Evolutionary conservation across 2,797 vertebrate species (phyloP).

Genomic region (Synanceia verrucosa): DNA sequence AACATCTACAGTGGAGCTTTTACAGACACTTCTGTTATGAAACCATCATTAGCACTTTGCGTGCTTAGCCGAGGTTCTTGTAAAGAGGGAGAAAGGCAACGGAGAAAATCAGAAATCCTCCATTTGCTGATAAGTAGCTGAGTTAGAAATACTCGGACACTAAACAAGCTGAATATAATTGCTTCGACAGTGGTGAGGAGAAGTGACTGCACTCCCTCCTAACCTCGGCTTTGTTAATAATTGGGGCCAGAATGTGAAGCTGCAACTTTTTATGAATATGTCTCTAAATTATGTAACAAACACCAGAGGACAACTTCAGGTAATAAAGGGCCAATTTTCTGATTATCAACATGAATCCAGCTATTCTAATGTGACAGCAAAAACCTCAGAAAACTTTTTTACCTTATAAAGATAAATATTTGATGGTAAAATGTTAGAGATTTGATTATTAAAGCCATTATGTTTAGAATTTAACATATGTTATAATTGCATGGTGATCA

Average conservation of each 20-base stretch:
- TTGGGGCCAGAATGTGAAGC: slow-evolving; percentile 34
- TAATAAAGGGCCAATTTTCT: background rate
- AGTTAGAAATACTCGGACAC: slow-evolving; percentile 37
- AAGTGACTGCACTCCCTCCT: slow-evolving; percentile 11
- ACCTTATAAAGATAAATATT: background rate
- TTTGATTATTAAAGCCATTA: background rate
- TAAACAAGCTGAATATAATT: slow-evolving; percentile 52
- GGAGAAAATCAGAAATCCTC: slow-evolving; percentile 48
- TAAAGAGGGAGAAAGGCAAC: slow-evolving; percentile 5
- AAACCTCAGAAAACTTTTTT: background rate
- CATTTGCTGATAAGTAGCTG: slow-evolving; percentile 48
- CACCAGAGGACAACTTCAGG: background rate
- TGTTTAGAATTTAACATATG: background rate
- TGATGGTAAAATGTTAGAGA: background rate
- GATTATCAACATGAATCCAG: background rate
- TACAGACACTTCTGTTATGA: slow-evolving; percentile 8
- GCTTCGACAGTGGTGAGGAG: slow-evolving; percentile 18
- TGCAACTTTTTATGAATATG: background rate
- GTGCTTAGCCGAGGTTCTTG: slow-evolving; percentile 15
- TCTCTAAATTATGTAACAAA: background rate
- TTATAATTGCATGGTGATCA: background rate
- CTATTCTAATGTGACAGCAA: background rate
- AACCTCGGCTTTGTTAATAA: slow-evolving; percentile 40
- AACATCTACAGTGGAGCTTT: slow-evolving; percentile 4
- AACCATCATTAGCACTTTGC: slow-evolving; percentile 37